Evolutionary conservation across 1,140 invertebrate species (phyloP).

Genomic region (Agrilus planipennis): DNA sequence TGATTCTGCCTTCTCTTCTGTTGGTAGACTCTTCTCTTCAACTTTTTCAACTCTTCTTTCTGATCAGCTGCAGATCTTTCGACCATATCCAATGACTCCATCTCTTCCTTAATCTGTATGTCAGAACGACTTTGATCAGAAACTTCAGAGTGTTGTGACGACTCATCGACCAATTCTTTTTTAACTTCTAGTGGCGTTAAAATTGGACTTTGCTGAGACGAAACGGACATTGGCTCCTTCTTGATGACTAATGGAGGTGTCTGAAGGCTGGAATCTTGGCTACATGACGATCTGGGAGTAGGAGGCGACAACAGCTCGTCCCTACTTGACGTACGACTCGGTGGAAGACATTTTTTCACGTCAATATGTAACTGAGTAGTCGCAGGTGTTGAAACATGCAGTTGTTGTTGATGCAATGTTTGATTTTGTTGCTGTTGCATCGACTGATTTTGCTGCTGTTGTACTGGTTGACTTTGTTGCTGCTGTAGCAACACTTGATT

Average conservation of each 20-base stretch:
- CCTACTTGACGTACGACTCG: conserved; percentile 28
- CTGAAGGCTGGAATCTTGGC: conserved; percentile 32
- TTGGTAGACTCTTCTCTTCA: conserved; percentile 70
- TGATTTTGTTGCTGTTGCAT: conserved; percentile 15
- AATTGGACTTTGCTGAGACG: conserved; percentile 20
- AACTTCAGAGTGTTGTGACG: conserved; percentile 45
- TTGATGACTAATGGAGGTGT: conserved; percentile 29
- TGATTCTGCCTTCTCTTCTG: conserved; percentile 62
- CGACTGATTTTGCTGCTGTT: conserved; percentile 12
- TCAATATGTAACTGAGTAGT: conserved; percentile 28
- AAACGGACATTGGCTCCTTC: conserved; percentile 17
- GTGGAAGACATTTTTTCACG: conserved; percentile 28
- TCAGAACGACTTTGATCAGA: conserved; percentile 46
- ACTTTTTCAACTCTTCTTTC: conserved; percentile 56
- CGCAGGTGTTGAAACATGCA: conserved; percentile 7
- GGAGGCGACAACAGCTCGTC: conserved; percentile 33
- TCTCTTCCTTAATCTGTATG: conserved; percentile 43
- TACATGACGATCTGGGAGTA: conserved; percentile 28
- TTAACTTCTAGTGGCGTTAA: conserved; percentile 44
- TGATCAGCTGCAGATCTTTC: conserved; percentile 22
- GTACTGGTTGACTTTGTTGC: conserved; percentile 17
- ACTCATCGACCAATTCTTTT: conserved; percentile 47
- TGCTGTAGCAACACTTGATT: conserved; percentile 2
- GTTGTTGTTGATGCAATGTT: conserved; percentile 12
- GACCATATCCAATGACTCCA: conserved; percentile 28